Base-by-base conservation (phyloP, 1,140 invertebrate species). In the Protaetia brevitarsis region DNA sequence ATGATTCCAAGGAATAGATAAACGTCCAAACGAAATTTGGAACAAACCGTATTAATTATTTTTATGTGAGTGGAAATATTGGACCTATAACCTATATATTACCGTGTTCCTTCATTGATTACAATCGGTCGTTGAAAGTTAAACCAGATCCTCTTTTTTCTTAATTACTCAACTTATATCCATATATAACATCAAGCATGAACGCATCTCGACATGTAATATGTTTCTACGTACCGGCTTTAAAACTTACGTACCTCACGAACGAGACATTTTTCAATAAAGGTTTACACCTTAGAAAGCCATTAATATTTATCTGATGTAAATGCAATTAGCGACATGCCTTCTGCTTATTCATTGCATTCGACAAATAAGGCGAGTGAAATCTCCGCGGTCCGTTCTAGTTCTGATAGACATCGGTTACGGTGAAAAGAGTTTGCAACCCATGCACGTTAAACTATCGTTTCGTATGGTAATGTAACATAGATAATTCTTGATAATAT, bases 401-500 rank as follows among this genome's bases (percentile, higher is more conserved):
- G 41, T 51, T 51, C 41, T 51, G 41, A 51, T 51, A 51, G 41
- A 51, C 41, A 51, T 51, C 41, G 41, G 41, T 23, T 51, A 51
- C 41, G 19, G 41, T 23, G 16, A 51, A 51, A 51, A 51, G 41
- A 51, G 26, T 51, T 10, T 23, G 41, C 41, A 51, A 23, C 41
- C 41, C 41, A 51, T 51, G 41, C 41, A 51, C 6, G 41, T 51
- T 51, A 23, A 51, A 51, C 41, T 23, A 51, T 51, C 41, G 41
- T 51, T 51, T 51, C 41, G n/a, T 51, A 51, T 51, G 41, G 19
- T 51, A 51, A 51, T 51, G 41, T 23, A 19, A 19, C 41, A 23
- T 19, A 51, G 41, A 51, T 51, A 51, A 51, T 51, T 16, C 16
- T 23, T 23, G 41, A 51, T 51, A 51, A 51, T 51, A 51, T 51